Conservation (phyloP, 2,113 vertebrate genomes). For the Glareola pratincola region DNA sequence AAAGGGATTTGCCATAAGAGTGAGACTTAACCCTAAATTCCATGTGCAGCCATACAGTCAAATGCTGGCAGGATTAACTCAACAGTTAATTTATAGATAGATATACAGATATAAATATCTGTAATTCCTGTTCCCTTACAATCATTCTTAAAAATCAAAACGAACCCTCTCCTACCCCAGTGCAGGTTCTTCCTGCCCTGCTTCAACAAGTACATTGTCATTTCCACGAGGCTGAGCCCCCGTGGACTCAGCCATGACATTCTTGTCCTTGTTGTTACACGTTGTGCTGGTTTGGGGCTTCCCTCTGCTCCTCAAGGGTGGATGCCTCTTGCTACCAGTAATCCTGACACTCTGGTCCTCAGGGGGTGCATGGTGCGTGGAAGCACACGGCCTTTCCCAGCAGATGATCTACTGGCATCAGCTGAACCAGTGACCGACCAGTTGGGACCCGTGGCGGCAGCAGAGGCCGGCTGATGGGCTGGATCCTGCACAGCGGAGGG, state of each 20-base stretch:
- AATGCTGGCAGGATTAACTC: not conserved
- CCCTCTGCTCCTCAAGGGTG: not conserved
- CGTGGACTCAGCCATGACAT: not conserved
- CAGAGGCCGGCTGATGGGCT: not conserved
- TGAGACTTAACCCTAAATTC: not conserved
- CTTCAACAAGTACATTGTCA: not conserved
- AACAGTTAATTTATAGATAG: no score
- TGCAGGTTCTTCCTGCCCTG: not conserved
- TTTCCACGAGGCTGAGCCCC: not conserved
- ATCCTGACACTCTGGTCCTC: not conserved
- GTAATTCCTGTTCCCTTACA: not conserved
- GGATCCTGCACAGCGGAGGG: fast-evolving
- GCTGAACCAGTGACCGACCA: not conserved
- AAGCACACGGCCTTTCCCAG: not conserved
- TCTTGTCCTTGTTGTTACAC: not conserved
- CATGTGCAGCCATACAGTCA: not conserved
- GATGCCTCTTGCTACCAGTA: not conserved
- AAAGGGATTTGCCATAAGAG: not conserved
- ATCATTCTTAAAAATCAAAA: not conserved
- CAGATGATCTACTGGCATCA: no score
- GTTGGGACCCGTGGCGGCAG: not conserved
- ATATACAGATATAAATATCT: not conserved
- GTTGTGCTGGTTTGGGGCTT: not conserved
- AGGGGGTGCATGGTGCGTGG: fast-evolving
- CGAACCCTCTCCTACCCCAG: not conserved